These are phyloP conservation scores for Hydraecia micacea DNA, from an alignment of 2,888 invertebrate species.

Conservation along the genomic window DNA sequence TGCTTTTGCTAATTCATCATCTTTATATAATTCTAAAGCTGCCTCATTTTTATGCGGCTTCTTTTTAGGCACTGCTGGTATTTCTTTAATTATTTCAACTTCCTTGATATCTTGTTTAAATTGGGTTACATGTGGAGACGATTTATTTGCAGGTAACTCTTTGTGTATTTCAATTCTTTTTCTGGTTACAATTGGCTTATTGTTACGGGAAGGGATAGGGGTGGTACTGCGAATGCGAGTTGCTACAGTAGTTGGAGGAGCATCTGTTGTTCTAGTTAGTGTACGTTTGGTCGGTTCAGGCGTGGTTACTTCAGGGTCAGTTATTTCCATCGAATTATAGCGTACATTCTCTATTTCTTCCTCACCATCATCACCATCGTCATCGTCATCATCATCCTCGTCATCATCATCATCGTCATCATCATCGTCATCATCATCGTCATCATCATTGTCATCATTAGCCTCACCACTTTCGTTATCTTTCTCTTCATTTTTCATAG, in stretches of 20 bases:
- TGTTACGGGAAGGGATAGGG: constrained; percentile 70
- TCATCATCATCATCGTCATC: constrained; percentile 63
- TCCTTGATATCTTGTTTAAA: constrained; percentile 86
- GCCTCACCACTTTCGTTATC: constrained; percentile 59
- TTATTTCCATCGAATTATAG: constrained; percentile 47
- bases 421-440: constrained; percentile 63
- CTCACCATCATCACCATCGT: constrained; percentile 54
- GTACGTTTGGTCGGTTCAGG: constrained; percentile 81
- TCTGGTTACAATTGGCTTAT: constrained; percentile 78
- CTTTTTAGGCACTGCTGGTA: constrained; percentile 69
- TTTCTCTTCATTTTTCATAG: constrained; percentile 60
- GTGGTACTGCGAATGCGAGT: constrained; percentile 76
- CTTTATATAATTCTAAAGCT: constrained; percentile 82
- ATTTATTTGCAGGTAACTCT: constrained; percentile 81
- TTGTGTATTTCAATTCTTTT: constrained; percentile 86
- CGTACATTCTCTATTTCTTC: neutral
- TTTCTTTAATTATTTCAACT: constrained; percentile 85
- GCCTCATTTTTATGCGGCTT: constrained; percentile 77
- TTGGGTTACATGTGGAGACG: constrained; percentile 81
- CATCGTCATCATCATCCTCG: constrained; percentile 60
- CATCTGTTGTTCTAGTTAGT: constrained; percentile 79
- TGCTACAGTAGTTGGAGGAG: constrained; percentile 69
- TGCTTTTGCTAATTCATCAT: constrained; percentile 84
- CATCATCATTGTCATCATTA: constrained; percentile 57
- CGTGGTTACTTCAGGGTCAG: constrained; percentile 70